Evolutionary conservation across 2,888 invertebrate species (phyloP), one percentile per base, ranked within the genome.

Genomic region (Ctenicera cuprea): DNA sequence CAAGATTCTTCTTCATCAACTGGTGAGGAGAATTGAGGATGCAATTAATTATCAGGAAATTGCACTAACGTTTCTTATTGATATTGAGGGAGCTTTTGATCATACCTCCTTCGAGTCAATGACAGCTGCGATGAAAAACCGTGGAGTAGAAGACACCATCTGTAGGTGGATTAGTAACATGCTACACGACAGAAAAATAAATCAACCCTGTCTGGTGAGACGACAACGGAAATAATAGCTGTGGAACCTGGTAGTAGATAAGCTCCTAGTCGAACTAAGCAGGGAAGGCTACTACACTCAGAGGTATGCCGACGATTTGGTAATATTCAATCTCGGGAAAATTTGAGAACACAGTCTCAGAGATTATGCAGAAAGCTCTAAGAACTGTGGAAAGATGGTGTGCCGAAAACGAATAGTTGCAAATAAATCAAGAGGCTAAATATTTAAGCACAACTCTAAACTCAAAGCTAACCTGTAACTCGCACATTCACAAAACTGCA

Each of bases 1-100:
- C n/a, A n/a, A n/a, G 54, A 61, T 18, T 37, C 11, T n/a, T 38
- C 22, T 61, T n/a, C 7, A 38, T 12, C 38, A 61, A 37, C 8
- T 61, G 9, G 20, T 18, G 20, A 18, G 20, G n/a, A 61, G 61
- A 61, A 18, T 22, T n/a, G 41, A 41, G 18, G 11, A 61, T 0
- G 61, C 61, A 26, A 43, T 61, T 8, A n/a, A 33, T n/a, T n/a
- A n/a, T n/a, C 71, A 75, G 11, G 74, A 79, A 63, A 52, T 71
- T 8, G 41, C 59, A 3, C 8, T 81, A 12, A 75, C 54, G 0
- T 73, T 71, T 0, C 79, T 82, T 48, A 20, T 79, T 0, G 81
- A 81, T 20, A 80, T 81, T 12, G 78, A 81, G 50, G 80, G 81
- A 11, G 80, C 80, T 5, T 81, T 82, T 62, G 79, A 77, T 54